phyloP scores from a whole-genome alignment of 2,888 invertebrate species.

The Dryocosmus kuriphilus region DNA sequence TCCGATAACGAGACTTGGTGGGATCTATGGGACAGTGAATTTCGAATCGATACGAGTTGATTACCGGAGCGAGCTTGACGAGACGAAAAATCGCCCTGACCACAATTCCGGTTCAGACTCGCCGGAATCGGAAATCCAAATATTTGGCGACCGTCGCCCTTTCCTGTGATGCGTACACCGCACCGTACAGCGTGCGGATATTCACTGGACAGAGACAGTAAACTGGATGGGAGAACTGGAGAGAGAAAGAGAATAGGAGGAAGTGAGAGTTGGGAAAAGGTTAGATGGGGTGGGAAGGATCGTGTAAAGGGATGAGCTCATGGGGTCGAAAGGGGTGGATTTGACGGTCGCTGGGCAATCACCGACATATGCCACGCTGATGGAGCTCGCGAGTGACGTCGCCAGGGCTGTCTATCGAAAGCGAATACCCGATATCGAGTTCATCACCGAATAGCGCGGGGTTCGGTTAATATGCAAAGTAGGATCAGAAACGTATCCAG shows the following conservation, averaged over 20 bases:
- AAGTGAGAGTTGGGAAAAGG: constrained; percentile 35
- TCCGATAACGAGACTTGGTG: constrained; percentile 18
- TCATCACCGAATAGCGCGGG: constrained; percentile 57
- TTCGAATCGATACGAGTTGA: constrained; percentile 44
- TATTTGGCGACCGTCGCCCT: constrained; percentile 22
- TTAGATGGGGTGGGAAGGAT: too few relatives aligned
- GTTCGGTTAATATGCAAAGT: constrained; percentile 70
- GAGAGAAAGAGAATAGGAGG: constrained; percentile 30
- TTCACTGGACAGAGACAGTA: constrained; percentile 24
- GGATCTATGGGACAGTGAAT: constrained; percentile 28
- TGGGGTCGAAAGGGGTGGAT: constrained; percentile 42
- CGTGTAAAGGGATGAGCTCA: not conserved
- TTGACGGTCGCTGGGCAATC: constrained; percentile 44
- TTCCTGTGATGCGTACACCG: constrained; percentile 16
- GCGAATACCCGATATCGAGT: constrained; percentile 67
- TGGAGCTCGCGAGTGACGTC: constrained; percentile 46
- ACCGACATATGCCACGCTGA: constrained; percentile 54
- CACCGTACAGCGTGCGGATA: not conserved
- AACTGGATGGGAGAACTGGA: constrained; percentile 1
- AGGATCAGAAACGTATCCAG: constrained; percentile 59
- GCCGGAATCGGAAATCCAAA: constrained; percentile 35
- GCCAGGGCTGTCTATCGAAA: constrained; percentile 62
- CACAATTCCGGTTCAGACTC: constrained; percentile 13
- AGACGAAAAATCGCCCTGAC: constrained; percentile 33
- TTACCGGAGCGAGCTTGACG: constrained; percentile 41